Evolutionary conservation across 1,140 invertebrate genomes (phyloP).

Genomic region (Trialeurodes vaporariorum): DNA sequence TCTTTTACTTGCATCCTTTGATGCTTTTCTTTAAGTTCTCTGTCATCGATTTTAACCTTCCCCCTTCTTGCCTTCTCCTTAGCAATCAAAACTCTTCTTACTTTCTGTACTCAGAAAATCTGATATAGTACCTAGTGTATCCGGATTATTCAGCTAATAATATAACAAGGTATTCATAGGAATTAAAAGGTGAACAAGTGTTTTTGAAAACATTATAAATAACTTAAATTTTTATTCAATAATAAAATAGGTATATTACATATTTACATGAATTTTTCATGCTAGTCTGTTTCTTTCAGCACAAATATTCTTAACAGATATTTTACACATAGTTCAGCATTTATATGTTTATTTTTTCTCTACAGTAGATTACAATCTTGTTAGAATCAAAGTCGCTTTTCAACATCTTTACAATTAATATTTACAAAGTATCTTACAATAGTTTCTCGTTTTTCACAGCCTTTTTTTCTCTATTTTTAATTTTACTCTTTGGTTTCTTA

Average conservation of each 20-base stretch:
- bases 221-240: background rate
- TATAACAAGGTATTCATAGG: too few species aligned
- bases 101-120: too few species aligned
- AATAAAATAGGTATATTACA: background rate
- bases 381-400: background rate
- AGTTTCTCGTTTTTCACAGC: background rate
- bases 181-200: too few species aligned
- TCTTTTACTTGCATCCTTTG: too few species aligned
- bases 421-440: background rate
- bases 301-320: background rate
- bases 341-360: background rate
- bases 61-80: too few species aligned
- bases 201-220: background rate
- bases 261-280: background rate
- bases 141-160: too few species aligned
- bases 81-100: too few species aligned
- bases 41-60: too few species aligned
- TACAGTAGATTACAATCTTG: background rate
- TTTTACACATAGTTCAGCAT: too few species aligned
- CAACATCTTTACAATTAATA: background rate
- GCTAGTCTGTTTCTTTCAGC: background rate
- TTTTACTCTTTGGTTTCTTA: background rate
- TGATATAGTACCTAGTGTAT: too few species aligned
- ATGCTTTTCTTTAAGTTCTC: too few species aligned
- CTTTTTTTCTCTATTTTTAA: background rate